phyloP scores from a whole-genome alignment of 2,888 invertebrate genomes.

The Octonoba sinensis region DNA sequence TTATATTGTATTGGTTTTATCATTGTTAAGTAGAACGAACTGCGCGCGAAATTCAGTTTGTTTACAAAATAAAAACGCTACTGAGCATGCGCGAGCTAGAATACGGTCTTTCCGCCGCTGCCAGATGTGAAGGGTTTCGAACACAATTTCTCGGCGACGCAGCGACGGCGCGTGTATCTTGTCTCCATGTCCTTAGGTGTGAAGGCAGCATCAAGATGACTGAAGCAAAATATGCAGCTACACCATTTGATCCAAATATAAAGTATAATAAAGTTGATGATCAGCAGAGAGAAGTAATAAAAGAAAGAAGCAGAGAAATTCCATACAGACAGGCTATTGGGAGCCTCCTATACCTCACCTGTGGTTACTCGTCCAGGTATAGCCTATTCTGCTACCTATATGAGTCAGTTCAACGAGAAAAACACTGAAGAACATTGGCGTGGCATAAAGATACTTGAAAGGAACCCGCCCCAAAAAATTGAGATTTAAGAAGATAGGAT shows the following conservation, averaged over 20 bases:
- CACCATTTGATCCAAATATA: slow-evolving; percentile 15
- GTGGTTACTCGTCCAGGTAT: slow-evolving; percentile 32
- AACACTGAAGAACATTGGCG: slow-evolving; percentile 25
- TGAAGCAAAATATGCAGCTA: slow-evolving; percentile 5
- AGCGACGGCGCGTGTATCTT: no score
- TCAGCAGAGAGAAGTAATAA: not conserved
- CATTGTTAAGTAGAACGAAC: no score
- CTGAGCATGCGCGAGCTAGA: no score
- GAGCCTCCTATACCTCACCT: slow-evolving; percentile 24
- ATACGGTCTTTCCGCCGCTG: no score
- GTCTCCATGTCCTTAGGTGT: no score
- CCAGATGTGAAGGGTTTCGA: no score
- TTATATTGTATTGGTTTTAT: no score
- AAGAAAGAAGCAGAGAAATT: not conserved
- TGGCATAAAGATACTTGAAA: slow-evolving; percentile 38
- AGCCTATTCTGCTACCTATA: slow-evolving; percentile 17
- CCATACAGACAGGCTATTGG: slow-evolving; percentile 34
- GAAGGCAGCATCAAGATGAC: slow-evolving; percentile 12
- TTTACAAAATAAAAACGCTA: no score
- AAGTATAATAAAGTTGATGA: slow-evolving; percentile 11
- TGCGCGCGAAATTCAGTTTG: no score
- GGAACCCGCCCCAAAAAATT: slow-evolving; percentile 10
- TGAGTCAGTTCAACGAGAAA: slow-evolving; percentile 32
- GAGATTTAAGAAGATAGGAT: slow-evolving; percentile 30
- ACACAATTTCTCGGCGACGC: no score